These are phyloP conservation scores for Catocala fraxini DNA, from an alignment of 2,888 invertebrate species.

Conservation along the genomic window DNA sequence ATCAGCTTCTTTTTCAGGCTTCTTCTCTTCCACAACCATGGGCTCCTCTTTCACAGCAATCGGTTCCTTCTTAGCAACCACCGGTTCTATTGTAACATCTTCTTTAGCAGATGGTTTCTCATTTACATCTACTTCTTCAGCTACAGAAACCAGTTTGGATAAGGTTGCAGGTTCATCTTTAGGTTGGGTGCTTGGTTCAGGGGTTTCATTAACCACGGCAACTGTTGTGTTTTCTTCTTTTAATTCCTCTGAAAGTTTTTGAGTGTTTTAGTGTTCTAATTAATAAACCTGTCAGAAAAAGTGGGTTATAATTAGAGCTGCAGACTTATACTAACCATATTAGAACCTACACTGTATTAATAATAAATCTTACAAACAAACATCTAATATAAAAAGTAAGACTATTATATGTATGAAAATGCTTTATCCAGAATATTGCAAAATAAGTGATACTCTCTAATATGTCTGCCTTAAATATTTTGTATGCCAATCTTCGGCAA, in stretches of 20 bases:
- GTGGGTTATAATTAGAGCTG: too few species aligned
- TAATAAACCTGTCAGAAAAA: neutral
- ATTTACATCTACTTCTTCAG: constrained; percentile 45
- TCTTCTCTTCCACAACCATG: constrained; percentile 52
- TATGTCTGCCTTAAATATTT: too few species aligned
- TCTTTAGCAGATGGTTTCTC: constrained; percentile 42
- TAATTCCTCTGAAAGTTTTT: constrained; percentile 60
- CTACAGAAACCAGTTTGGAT: constrained; percentile 27
- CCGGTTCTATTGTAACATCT: constrained; percentile 36
- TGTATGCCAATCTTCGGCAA: too few species aligned
- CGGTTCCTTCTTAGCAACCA: constrained; percentile 47
- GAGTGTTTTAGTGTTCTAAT: constrained; percentile 7
- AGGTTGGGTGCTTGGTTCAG: constrained; percentile 30
- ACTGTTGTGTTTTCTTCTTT: constrained; percentile 41
- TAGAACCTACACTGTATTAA: too few species aligned
- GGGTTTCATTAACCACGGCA: constrained; percentile 30
- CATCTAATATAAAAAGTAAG: too few species aligned
- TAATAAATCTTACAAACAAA: too few species aligned
- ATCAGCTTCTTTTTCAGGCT: constrained; percentile 53
- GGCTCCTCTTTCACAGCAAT: constrained; percentile 56
- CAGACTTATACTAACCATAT: too few species aligned
- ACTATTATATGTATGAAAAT: too few species aligned
- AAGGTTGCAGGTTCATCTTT: constrained; percentile 41
- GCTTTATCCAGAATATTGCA: too few species aligned
- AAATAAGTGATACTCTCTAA: too few species aligned